phyloP scores from a whole-genome alignment of 2,113 vertebrate species.

The Clinocottus analis region DNA sequence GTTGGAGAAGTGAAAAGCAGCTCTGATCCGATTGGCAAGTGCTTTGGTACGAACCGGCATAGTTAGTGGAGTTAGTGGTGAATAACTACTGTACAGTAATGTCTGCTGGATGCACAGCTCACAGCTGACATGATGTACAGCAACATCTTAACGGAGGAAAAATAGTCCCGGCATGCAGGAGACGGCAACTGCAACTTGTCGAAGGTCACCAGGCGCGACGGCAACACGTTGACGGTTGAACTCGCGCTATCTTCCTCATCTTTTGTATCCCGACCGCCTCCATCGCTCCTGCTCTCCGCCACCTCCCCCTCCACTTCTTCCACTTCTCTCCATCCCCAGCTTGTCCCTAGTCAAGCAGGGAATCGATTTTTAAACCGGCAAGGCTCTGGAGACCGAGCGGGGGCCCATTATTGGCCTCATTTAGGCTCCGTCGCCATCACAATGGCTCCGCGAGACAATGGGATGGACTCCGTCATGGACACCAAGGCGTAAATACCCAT shows the following conservation, averaged over 20 bases:
- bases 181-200: not conserved
- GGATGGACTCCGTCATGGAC: slow-evolving; percentile 72
- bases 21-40: slow-evolving; percentile 1
- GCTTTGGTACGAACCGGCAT: not conserved
- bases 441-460: slow-evolving; percentile 75
- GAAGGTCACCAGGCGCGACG: not conserved
- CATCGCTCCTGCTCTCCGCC: not conserved
- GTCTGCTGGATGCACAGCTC: not conserved
- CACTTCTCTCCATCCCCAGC: slow-evolving; percentile 60
- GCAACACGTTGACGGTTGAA: slow-evolving; percentile 20
- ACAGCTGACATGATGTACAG: not conserved
- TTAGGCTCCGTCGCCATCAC: slow-evolving; percentile 74
- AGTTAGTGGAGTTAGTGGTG: not conserved
- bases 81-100: not conserved
- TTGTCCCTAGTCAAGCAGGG: slow-evolving; percentile 75
- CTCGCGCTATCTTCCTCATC: slow-evolving; percentile 27
- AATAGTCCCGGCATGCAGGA: not conserved
- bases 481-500: slow-evolving; percentile 68
- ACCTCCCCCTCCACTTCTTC: slow-evolving; percentile 59
- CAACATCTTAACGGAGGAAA: not conserved
- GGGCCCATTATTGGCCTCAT: slow-evolving; percentile 79
- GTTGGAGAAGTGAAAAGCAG: no score
- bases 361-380: slow-evolving; percentile 81
- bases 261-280: slow-evolving; percentile 32
- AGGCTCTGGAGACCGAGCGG: slow-evolving; percentile 70